Conservation (phyloP, 2,797 vertebrate species). For the Gephyroberyx darwinii region DNA sequence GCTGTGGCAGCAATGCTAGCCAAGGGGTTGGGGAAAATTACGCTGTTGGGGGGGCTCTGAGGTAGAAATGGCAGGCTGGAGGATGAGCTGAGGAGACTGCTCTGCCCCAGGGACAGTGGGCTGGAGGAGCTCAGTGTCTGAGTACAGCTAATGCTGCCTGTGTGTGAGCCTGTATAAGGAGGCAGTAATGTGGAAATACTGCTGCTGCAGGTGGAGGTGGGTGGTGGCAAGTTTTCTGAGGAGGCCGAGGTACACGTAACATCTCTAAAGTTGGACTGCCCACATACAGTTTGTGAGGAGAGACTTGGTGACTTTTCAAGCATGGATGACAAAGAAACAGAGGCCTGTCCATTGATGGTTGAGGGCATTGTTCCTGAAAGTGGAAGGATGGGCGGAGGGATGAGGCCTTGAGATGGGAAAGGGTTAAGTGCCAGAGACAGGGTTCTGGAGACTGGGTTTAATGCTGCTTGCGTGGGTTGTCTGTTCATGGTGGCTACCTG, state of each 20-base stretch:
- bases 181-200: constrained; percentile 76
- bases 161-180: constrained; percentile 74
- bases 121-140: constrained; percentile 84
- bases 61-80: constrained; percentile 94
- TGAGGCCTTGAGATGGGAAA: constrained; percentile 83
- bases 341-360: constrained; percentile 77
- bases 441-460: constrained; percentile 80
- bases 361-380: constrained; percentile 84
- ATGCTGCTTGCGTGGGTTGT: constrained; percentile 82
- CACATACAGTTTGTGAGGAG: constrained; percentile 79
- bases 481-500: constrained; percentile 95
- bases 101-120: constrained; percentile 83
- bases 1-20: constrained; percentile 95
- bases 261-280: constrained; percentile 78
- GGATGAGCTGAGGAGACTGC: constrained; percentile 82
- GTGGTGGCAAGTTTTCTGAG: constrained; percentile 72
- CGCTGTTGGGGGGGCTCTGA: constrained; percentile 90
- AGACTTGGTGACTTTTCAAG: constrained; percentile 81
- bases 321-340: constrained; percentile 74
- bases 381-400: constrained; percentile 82
- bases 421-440: constrained; percentile 74
- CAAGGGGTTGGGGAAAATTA: constrained; percentile 97
- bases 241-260: constrained; percentile 75
- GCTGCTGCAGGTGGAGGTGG: constrained; percentile 72
- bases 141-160: constrained; percentile 67